These are phyloP conservation scores for Enteromius trimaculatus DNA, from an alignment of 2,797 vertebrate genomes.

Conservation along the genomic window DNA sequence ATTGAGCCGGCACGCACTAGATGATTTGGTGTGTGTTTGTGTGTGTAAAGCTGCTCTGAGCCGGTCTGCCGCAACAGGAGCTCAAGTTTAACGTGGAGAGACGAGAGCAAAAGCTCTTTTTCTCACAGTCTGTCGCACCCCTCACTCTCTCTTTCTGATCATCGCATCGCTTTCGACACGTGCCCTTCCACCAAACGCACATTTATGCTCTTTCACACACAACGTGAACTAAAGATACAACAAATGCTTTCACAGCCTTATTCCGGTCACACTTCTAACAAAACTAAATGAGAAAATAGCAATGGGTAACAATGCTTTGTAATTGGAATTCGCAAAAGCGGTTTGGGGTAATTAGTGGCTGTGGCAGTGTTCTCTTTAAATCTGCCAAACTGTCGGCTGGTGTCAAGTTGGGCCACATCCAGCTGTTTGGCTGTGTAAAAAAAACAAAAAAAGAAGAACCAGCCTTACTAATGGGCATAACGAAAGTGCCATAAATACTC, in stretches of 20 bases:
- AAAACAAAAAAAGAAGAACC: constrained; percentile 24
- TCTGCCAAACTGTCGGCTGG: constrained; percentile 44
- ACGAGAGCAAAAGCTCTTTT: constrained; percentile 36
- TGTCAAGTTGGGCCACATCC: constrained; percentile 25
- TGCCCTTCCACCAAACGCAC: constrained; percentile 33
- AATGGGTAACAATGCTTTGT: not conserved
- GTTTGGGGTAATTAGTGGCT: constrained; percentile 39
- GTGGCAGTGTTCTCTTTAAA: constrained; percentile 41
- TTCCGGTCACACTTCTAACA: constrained; percentile 7
- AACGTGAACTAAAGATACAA: not conserved
- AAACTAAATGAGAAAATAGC: constrained; percentile 6
- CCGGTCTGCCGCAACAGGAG: constrained; percentile 46
- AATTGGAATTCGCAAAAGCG: constrained; percentile 32
- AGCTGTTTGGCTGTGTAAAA: constrained; percentile 32
- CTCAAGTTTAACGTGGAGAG: constrained; percentile 53
- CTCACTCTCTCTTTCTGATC: constrained; percentile 35
- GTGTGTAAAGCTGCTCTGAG: constrained; percentile 39
- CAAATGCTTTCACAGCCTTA: constrained; percentile 12
- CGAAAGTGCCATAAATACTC: constrained; percentile 55
- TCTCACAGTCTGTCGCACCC: constrained; percentile 39
- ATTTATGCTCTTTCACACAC: constrained; percentile 41
- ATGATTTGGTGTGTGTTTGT: constrained; percentile 44
- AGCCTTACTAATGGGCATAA: constrained; percentile 24
- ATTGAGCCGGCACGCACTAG: constrained; percentile 39
- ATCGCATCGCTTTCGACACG: not conserved